These are phyloP conservation scores for Chymomyza costata DNA, from an alignment of 1,140 invertebrate genomes.

Conservation along the genomic window DNA sequence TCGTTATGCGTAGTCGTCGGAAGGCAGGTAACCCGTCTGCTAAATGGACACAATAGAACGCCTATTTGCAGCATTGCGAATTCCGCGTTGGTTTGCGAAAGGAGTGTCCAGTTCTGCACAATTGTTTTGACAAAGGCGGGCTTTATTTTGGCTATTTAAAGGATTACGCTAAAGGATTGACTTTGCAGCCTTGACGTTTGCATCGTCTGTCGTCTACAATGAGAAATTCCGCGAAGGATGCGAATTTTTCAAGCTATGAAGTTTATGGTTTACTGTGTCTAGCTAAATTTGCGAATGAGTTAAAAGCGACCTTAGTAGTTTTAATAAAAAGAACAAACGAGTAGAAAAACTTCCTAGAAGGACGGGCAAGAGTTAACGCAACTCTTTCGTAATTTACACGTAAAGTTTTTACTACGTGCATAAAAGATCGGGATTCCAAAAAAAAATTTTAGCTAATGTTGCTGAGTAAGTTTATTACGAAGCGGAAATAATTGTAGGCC, in stretches of 20 bases:
- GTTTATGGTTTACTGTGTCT: slow-evolving; percentile 27
- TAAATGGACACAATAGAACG: slow-evolving; percentile 66
- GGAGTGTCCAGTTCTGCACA: slow-evolving; percentile 34
- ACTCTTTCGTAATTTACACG: slow-evolving; percentile 61
- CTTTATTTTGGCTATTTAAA: slow-evolving; percentile 74
- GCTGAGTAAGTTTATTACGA: too few relatives aligned
- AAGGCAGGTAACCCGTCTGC: slow-evolving; percentile 53
- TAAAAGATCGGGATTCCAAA: too few relatives aligned
- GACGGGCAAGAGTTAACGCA: slow-evolving; percentile 63
- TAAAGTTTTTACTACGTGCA: too few relatives aligned
- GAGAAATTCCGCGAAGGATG: slow-evolving; percentile 46
- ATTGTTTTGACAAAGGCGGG: slow-evolving; percentile 73
- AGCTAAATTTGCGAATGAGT: slow-evolving; percentile 44
- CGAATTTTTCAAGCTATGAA: slow-evolving; percentile 8
- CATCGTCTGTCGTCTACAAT: slow-evolving; percentile 46
- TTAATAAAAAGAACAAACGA: slow-evolving; percentile 42
- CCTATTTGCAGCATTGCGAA: slow-evolving; percentile 57
- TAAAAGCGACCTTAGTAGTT: slow-evolving; percentile 41
- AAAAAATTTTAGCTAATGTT: too few relatives aligned
- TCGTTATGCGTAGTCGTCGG: slow-evolving; percentile 38
- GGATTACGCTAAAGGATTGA: slow-evolving; percentile 75
- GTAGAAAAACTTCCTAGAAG: slow-evolving; percentile 54
- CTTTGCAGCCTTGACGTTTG: slow-evolving; percentile 63
- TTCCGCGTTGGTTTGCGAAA: slow-evolving; percentile 38
- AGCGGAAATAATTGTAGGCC: too few relatives aligned